phyloP scores from a whole-genome alignment of 2,888 invertebrate genomes.

The Plagodis pulveraria region DNA sequence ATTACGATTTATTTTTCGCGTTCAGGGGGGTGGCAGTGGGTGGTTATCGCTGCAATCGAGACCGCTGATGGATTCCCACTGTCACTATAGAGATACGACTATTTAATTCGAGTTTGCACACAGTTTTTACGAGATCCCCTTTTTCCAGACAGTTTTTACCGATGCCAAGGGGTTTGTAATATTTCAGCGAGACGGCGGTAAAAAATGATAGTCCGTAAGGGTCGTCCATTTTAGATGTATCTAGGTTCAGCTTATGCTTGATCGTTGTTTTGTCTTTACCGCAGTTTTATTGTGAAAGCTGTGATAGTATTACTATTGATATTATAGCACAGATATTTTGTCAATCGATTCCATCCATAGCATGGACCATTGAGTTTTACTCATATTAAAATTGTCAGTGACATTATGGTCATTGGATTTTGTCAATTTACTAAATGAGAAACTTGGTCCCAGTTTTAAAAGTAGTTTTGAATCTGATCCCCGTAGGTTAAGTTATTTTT shows the following conservation, averaged over 20 bases:
- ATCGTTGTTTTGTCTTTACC: conserved; percentile 15
- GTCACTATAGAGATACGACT: conserved; percentile 72
- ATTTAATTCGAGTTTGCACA: conserved; percentile 76
- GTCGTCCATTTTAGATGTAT: conserved; percentile 22
- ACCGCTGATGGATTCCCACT: conserved; percentile 74
- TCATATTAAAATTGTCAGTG: no score
- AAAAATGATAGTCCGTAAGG: conserved; percentile 24
- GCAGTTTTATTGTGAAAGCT: no score
- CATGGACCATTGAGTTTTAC: no score
- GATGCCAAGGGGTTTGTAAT: conserved; percentile 49
- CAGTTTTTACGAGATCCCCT: conserved; percentile 66
- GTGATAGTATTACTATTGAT: no score
- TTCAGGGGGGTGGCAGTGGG: conserved; percentile 38
- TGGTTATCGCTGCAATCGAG: conserved; percentile 65
- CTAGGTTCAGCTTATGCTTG: conserved; percentile 4
- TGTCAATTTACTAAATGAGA: no score
- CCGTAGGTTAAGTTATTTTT: no score
- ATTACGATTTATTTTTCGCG: conserved; percentile 67
- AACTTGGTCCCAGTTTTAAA: no score
- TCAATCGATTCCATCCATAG: no score
- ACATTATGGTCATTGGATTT: no score
- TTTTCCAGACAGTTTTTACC: conserved; percentile 52
- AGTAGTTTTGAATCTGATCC: no score
- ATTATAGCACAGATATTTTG: no score
- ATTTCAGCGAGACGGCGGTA: conserved; percentile 45